phyloP scores from a whole-genome alignment of 2,797 vertebrate genomes.

The Petrocephalus schoutedeni region DNA sequence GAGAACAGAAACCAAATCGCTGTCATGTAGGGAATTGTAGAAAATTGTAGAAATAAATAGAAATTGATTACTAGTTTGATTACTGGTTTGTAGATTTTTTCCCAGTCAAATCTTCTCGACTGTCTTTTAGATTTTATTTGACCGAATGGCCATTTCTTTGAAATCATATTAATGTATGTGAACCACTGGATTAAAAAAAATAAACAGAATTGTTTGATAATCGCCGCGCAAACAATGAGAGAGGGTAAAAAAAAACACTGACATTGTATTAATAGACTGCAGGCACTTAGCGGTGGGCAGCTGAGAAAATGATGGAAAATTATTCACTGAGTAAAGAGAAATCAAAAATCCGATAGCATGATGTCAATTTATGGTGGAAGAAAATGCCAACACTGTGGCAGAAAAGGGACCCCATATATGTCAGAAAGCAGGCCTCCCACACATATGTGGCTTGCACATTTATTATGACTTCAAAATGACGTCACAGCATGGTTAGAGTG shows the following conservation, averaged over 20 bases:
- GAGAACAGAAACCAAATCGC: neutral
- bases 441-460: neutral
- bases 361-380: neutral
- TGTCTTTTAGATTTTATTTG: neutral
- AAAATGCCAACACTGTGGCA: neutral
- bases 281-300: neutral
- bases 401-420: neutral
- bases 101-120: neutral
- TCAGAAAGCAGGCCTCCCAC: neutral
- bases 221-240: neutral
- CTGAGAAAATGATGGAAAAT: neutral
- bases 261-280: neutral
- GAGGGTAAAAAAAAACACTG: neutral
- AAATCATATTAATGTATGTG: neutral
- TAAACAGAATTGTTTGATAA: neutral
- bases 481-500: neutral
- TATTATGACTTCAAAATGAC: neutral
- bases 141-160: neutral
- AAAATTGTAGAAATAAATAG: neutral
- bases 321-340: neutral
- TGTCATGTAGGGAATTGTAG: neutral
- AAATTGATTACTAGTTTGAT: neutral
- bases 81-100: neutral
- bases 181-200: neutral
- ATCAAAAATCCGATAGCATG: neutral